These are phyloP conservation scores for Labeo catla DNA, from an alignment of 2,113 vertebrate genomes.

Conservation along the genomic window DNA sequence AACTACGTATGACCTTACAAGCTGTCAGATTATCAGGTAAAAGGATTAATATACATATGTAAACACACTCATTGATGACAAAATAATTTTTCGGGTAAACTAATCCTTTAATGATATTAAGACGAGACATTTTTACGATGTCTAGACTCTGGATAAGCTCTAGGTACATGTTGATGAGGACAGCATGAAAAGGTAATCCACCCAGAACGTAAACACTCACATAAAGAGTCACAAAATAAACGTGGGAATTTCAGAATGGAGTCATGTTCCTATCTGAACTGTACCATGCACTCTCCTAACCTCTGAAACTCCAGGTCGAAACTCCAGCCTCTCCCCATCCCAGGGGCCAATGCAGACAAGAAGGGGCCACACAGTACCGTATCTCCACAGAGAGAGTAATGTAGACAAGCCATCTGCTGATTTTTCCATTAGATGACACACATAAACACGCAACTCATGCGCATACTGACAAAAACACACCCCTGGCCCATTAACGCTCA, in stretches of 20 bases:
- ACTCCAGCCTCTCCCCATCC: neutral
- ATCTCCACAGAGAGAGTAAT: slow-evolving; percentile 30
- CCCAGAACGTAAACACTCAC: slow-evolving; percentile 7
- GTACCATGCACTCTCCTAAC: slow-evolving; percentile 8
- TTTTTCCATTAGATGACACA: slow-evolving; percentile 41
- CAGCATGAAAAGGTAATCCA: neutral
- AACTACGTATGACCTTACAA: neutral
- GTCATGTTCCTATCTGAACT: neutral
- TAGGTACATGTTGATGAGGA: neutral
- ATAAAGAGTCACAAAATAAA: slow-evolving; percentile 10
- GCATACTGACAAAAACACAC: slow-evolving; percentile 20
- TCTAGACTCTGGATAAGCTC: neutral
- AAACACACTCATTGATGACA: neutral
- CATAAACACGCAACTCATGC: slow-evolving; percentile 3
- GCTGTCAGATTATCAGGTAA: neutral
- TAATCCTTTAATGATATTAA: slow-evolving; percentile 1
- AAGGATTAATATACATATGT: neutral
- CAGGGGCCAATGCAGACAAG: neutral
- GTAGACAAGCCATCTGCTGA: slow-evolving; percentile 42
- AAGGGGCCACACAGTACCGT: slow-evolving; percentile 13
- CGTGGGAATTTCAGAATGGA: slow-evolving; percentile 15
- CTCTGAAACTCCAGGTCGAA: slow-evolving; percentile 26
- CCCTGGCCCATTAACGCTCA: slow-evolving; percentile 24
- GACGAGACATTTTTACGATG: neutral
- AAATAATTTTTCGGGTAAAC: neutral